Conservation (phyloP, 1,140 invertebrate genomes). For the Sycobia sp. region DNA sequence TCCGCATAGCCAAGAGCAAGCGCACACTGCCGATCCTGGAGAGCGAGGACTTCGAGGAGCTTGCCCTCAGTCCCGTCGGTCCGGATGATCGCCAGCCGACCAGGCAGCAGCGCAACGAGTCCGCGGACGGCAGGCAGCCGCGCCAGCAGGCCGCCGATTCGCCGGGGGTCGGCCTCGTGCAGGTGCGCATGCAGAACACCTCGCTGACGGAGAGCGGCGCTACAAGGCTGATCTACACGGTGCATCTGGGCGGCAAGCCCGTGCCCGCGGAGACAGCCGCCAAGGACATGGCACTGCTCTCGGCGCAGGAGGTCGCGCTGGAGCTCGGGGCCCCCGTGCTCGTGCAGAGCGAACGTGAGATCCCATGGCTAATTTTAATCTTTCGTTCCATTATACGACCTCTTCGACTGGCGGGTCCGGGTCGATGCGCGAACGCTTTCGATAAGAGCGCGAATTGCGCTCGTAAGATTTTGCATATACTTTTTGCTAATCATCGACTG, state of each 20-base stretch:
- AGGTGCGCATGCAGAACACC: slow-evolving; percentile 58
- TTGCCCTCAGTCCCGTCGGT: too few relatives aligned
- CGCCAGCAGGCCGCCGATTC: slow-evolving; percentile 31
- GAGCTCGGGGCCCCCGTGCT: slow-evolving; percentile 77
- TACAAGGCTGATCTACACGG: slow-evolving; percentile 72
- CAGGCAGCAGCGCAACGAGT: neutral
- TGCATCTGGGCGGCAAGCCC: slow-evolving; percentile 75
- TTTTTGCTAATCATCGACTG: too few relatives aligned
- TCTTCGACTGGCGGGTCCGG: too few relatives aligned
- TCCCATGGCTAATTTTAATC: too few relatives aligned
- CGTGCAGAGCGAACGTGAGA: slow-evolving; percentile 82
- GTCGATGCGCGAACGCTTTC: too few relatives aligned
- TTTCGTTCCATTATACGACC: too few relatives aligned
- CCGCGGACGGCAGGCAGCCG: slow-evolving; percentile 18
- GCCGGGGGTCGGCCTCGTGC: slow-evolving; percentile 50
- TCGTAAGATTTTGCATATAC: too few relatives aligned
- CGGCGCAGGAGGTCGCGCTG: slow-evolving; percentile 74
- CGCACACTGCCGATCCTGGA: slow-evolving; percentile 28
- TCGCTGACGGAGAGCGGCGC: slow-evolving; percentile 44
- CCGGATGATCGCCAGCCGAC: neutral
- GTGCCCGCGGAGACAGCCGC: slow-evolving; percentile 78
- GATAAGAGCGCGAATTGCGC: too few relatives aligned
- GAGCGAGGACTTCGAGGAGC: slow-evolving; percentile 15
- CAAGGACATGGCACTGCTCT: slow-evolving; percentile 77
- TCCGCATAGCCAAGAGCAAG: slow-evolving; percentile 36